phyloP scores from a whole-genome alignment of 1,140 invertebrate species.

The Colletes latitarsis region DNA sequence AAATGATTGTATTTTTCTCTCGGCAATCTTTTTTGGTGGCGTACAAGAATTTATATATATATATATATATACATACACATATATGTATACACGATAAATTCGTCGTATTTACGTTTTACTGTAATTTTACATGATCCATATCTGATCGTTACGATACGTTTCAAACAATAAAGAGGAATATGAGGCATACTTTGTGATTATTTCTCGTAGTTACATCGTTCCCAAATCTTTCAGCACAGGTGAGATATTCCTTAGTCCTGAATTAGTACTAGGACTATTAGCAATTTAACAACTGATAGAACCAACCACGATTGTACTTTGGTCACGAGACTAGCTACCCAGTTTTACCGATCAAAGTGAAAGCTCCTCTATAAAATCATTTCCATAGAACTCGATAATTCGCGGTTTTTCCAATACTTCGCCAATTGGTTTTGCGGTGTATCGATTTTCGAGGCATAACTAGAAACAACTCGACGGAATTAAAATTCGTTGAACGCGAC shows the following conservation, averaged over 20 bases:
- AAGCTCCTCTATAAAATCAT: not conserved
- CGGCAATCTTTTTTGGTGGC: conserved; percentile 43
- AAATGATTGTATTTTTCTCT: conserved; percentile 49
- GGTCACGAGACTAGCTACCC: not conserved
- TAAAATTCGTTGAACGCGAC: not conserved
- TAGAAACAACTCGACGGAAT: not conserved
- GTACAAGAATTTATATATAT: conserved; percentile 39
- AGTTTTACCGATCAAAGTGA: not conserved
- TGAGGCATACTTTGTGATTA: not conserved
- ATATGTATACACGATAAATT: conserved; percentile 46
- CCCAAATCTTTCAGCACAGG: not conserved
- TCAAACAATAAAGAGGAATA: conserved; percentile 57
- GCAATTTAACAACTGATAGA: not conserved
- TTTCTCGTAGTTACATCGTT: not conserved
- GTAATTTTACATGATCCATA: conserved; percentile 61
- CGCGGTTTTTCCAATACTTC: not conserved
- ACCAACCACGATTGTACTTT: not conserved
- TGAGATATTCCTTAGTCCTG: not conserved
- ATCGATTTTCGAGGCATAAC: not conserved
- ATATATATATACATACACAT: conserved; percentile 46
- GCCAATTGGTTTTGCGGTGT: not conserved
- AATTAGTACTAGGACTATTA: not conserved
- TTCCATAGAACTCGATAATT: not conserved
- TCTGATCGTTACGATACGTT: conserved; percentile 53
- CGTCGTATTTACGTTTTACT: conserved; percentile 54